Evolutionary conservation across 1,140 invertebrate species (phyloP), one percentile per base, ranked within the genome.

Genomic region (Vanessa tameamea): DNA sequence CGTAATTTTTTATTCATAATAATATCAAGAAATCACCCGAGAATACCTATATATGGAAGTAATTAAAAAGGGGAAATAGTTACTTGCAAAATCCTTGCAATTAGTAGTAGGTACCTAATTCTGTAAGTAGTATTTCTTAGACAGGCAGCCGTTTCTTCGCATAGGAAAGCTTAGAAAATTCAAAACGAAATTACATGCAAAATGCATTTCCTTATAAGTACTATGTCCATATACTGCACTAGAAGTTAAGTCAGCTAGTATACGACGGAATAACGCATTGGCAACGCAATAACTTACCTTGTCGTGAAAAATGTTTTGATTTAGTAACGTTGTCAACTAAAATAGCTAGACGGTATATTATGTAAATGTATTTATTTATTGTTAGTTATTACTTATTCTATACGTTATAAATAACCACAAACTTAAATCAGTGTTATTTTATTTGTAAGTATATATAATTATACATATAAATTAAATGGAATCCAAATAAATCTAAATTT

Each of bases 111-210:
- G 20, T 20, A 20, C 20, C 20, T 20, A 20, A 20, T 31, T 20
- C 53, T 23, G 23, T 16, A 57, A 16, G 20, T 26, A 23, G 20
- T 23, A 57, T 57, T 57, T 57, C 53, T 57, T 16, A 57, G 8
- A 23, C 12, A 57, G 23, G 53, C 20, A 23, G 20, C 20, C 16
- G 53, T 8, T 53, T 23, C 20, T 16, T 23, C 23, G 20, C 53
- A 23, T 57, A 57, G 53, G 53, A 57, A 57, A 20, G 53, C 53
- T 57, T 53, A 16, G 20, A 23, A 8, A 57, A 57, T 57, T 57
- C 20, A 57, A 57, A 57, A 57, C 20, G 2, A 26, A 57, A 26
- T 57, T 57, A 57, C 53, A 57, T 57, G 53, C 53, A 57, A 57
- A 57, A 23, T 57, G 53, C 20, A 57, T 26, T 57, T 57, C 20